phyloP scores from a whole-genome alignment of 2,888 invertebrate species.

The Laothoe populi region DNA sequence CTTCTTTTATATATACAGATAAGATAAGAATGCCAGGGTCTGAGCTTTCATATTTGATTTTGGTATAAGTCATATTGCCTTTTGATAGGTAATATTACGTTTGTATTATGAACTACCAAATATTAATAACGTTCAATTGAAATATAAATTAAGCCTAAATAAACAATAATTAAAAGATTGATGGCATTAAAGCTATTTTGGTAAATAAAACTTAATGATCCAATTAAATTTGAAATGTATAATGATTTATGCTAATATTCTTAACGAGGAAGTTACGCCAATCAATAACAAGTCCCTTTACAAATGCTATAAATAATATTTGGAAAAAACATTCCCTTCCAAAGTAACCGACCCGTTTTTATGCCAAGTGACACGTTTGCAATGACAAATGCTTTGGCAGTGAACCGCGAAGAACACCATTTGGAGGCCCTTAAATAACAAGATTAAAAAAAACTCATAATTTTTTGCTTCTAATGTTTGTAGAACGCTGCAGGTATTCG shows the following conservation, averaged over 20 bases:
- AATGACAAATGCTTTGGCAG: conserved; percentile 25
- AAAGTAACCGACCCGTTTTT: conserved; percentile 26
- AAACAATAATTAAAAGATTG: neutral
- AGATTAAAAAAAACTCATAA: conserved; percentile 14
- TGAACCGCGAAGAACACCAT: conserved; percentile 27
- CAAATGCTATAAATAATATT: neutral
- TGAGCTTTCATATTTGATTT: no score
- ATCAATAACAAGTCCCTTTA: conserved; percentile 18
- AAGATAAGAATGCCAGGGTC: no score
- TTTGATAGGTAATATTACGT: no score
- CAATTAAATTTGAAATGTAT: neutral
- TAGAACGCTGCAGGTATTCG: neutral
- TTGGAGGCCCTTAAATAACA: conserved; percentile 29
- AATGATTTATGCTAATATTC: neutral
- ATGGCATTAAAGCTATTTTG: neutral
- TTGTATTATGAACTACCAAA: no score
- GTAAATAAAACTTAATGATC: neutral
- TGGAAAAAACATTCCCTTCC: conserved; percentile 8
- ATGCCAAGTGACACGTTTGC: conserved; percentile 24
- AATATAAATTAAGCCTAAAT: neutral
- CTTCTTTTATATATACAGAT: no score
- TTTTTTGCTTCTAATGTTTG: conserved; percentile 26
- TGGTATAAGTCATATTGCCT: no score
- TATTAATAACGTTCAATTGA: no score
- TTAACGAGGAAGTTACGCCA: neutral